Conservation (phyloP, 2,113 vertebrate species). For the Piaya cayana region DNA sequence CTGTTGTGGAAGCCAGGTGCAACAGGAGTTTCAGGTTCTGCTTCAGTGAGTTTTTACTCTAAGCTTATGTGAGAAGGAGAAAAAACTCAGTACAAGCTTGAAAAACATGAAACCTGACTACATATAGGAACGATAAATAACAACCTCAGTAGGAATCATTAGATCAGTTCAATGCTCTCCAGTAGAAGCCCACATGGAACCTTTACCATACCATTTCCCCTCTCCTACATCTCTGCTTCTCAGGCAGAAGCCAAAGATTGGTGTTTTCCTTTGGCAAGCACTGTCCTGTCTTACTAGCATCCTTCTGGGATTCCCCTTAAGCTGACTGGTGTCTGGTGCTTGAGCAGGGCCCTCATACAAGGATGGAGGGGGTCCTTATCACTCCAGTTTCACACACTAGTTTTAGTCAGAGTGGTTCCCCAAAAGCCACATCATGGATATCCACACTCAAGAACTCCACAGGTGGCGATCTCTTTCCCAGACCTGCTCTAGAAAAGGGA, state of each 20-base stretch:
- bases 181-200: background rate
- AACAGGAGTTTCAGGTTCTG: background rate
- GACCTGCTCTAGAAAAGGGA: background rate
- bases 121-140: background rate
- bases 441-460: background rate
- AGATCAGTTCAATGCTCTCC: background rate
- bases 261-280: background rate
- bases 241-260: background rate
- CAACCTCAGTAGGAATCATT: background rate
- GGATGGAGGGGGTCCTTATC: background rate
- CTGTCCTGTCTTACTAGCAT: background rate
- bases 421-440: background rate
- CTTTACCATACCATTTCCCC: background rate
- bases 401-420: background rate
- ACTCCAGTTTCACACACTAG: background rate
- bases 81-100: background rate
- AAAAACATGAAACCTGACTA: background rate
- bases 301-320: background rate
- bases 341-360: background rate
- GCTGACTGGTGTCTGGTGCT: background rate
- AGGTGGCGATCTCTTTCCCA: background rate
- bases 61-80: background rate
- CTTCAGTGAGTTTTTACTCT: background rate
- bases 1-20: background rate
- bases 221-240: background rate